These are phyloP conservation scores for Astreopora myriophthalma DNA, from an alignment of 64 coral and sea anemone genomes.

Conservation along the genomic window DNA sequence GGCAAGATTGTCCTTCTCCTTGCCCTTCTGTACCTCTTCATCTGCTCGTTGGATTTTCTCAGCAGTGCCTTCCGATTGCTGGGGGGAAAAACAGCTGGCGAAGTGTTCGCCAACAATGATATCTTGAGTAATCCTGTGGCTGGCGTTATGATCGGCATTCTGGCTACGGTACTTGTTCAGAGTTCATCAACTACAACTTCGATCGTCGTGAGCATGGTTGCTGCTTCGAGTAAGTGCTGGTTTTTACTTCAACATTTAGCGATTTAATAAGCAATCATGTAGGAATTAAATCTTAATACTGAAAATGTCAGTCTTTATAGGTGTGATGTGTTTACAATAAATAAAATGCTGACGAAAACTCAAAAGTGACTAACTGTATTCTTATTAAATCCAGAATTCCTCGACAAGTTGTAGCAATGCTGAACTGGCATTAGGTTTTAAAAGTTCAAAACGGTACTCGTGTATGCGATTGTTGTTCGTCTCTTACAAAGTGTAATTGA, in stretches of 20 bases:
- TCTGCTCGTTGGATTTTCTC: conserved; percentile 95
- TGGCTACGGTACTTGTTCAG: conserved; percentile 96
- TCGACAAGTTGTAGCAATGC: no score
- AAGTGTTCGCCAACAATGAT: conserved; percentile 74
- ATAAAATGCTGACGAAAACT: no score
- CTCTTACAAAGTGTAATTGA: no score
- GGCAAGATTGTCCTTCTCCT: conserved; percentile 69
- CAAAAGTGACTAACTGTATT: no score
- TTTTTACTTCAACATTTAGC: background rate
- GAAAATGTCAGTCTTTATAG: no score
- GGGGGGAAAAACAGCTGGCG: conserved; percentile 94
- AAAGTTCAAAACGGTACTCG: no score
- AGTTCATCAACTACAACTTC: conserved; percentile 98
- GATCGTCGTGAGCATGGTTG: conserved; percentile 96
- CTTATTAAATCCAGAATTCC: no score
- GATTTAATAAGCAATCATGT: background rate
- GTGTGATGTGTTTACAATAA: no score
- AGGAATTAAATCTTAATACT: background rate
- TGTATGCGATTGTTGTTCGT: no score
- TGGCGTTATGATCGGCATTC: conserved; percentile 88
- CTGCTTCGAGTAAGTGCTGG: conserved; percentile 76
- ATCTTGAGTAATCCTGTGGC: conserved; percentile 87
- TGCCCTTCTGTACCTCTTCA: conserved; percentile 89
- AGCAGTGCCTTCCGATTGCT: conserved; percentile 96
- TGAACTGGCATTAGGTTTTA: no score